Percentiles rank a stretch among this genome's conserved stretches.
These are phyloP conservation scores for Periphyllus acericola DNA, from an alignment of 2,888 invertebrate species.

Conservation along the genomic window DNA sequence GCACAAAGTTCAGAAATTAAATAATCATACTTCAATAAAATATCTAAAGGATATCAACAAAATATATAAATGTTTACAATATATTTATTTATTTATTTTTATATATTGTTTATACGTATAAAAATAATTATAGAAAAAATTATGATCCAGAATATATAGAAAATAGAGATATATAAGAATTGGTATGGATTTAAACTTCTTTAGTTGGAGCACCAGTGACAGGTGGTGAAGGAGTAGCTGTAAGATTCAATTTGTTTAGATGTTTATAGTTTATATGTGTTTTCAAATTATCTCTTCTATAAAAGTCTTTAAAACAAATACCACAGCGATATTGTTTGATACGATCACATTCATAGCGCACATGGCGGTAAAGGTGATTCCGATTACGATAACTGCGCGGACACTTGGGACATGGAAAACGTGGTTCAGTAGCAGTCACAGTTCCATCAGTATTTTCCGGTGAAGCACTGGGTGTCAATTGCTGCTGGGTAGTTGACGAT, in stretches of 20 bases:
- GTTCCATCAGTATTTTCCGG: slow-evolving; percentile 36
- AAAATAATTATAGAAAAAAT: neutral
- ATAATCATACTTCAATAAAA: slow-evolving; percentile 18
- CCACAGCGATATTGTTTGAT: slow-evolving; percentile 68
- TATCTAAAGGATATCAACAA: slow-evolving; percentile 28
- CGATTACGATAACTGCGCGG: slow-evolving; percentile 64
- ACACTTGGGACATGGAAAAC: slow-evolving; percentile 64
- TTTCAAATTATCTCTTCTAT: slow-evolving; percentile 63
- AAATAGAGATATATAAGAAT: slow-evolving; percentile 13
- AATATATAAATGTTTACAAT: neutral
- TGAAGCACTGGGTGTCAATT: slow-evolving; percentile 6
- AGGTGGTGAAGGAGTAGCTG: slow-evolving; percentile 37
- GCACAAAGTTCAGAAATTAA: neutral
- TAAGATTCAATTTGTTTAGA: slow-evolving; percentile 54
- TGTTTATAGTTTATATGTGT: slow-evolving; percentile 64
- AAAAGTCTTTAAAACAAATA: slow-evolving; percentile 67
- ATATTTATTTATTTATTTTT: neutral
- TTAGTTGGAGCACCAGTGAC: slow-evolving; percentile 56
- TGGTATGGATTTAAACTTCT: slow-evolving; percentile 31
- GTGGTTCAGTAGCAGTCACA: slow-evolving; percentile 50
- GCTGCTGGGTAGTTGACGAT: slow-evolving; percentile 31
- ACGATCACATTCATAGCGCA: slow-evolving; percentile 68
- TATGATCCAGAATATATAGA: neutral
- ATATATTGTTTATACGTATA: neutral
- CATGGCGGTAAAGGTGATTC: slow-evolving; percentile 65